Evolutionary conservation across 2,797 vertebrate genomes (phyloP).

Genomic region (Crotalus adamanteus): DNA sequence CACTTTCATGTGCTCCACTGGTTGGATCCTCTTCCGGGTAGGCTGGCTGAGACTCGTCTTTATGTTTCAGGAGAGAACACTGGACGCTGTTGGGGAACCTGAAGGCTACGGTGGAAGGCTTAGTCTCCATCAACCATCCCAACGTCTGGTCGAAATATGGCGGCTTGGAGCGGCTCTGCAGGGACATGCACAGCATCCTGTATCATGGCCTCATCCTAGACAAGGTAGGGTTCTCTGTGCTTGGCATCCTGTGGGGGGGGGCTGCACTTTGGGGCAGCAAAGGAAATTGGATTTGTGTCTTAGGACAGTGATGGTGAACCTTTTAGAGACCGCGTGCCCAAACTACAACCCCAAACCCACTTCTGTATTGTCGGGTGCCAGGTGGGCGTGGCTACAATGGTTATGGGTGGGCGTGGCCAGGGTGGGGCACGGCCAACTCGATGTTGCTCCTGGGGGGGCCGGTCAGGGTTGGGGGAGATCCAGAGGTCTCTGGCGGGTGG

Average conservation of each 20-base stretch:
- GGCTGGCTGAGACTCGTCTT: conserved; percentile 8
- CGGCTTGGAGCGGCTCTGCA: conserved; percentile 90
- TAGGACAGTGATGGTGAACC: too few species aligned
- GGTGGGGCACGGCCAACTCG: too few species aligned
- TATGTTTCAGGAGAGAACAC: conserved; percentile 81
- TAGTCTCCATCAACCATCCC: conserved; percentile 91
- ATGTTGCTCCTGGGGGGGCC: too few species aligned
- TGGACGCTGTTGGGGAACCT: conserved; percentile 93
- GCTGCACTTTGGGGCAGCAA: not conserved
- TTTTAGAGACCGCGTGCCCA: too few species aligned
- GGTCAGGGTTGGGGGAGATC: too few species aligned
- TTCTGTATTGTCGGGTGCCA: too few species aligned
- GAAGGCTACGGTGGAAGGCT: conserved; percentile 94
- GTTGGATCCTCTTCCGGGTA: not conserved
- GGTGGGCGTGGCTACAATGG: too few species aligned
- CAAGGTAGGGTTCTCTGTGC: conserved; percentile 74
- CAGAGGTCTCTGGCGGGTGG: too few species aligned
- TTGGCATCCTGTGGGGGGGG: not conserved
- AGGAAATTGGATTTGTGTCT: not conserved
- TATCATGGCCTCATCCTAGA: conserved; percentile 89
- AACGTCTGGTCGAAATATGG: conserved; percentile 98
- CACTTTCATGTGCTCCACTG: not conserved
- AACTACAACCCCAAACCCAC: too few species aligned
- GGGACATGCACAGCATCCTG: conserved; percentile 96
- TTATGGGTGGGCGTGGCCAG: too few species aligned